Percentiles rank a stretch among this genome's conserved stretches.
Conservation (phyloP, 2,888 invertebrate genomes). For the Herminia tarsipennalis region DNA sequence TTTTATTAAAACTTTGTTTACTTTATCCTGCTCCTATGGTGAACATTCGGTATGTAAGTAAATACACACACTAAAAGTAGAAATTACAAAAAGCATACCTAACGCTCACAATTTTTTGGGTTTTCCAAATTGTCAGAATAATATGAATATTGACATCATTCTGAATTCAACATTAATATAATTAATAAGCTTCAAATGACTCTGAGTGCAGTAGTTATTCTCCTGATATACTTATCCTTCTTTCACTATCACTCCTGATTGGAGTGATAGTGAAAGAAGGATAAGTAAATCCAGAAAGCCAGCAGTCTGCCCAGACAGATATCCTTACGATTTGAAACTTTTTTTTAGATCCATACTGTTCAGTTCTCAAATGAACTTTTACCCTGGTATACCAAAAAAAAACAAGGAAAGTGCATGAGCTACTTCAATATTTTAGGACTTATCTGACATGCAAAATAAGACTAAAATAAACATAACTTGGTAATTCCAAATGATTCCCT, state of each 20-base stretch:
- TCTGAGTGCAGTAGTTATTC: no score
- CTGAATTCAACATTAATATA: constrained; percentile 27
- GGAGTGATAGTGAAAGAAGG: no score
- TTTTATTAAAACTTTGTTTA: constrained; percentile 57
- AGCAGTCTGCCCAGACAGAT: no score
- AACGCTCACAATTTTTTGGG: neutral
- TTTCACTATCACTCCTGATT: no score
- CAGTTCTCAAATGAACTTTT: no score
- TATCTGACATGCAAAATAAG: no score
- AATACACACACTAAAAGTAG: neutral
- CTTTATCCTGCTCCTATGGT: constrained; percentile 38
- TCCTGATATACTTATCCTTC: no score
- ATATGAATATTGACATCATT: constrained; percentile 36
- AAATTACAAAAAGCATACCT: neutral
- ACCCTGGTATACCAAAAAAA: constrained; percentile 8
- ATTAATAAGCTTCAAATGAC: no score
- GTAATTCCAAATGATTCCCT: constrained; percentile 21
- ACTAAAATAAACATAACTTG: constrained; percentile 19
- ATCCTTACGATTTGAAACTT: no score
- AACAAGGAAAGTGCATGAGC: constrained; percentile 15
- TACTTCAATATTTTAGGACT: no score
- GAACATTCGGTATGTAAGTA: constrained; percentile 18
- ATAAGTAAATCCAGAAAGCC: no score
- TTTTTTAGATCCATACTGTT: no score
- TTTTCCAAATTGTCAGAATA: constrained; percentile 17